phyloP scores from a whole-genome alignment of 2,113 vertebrate species.

The Odocoileus virginianus region DNA sequence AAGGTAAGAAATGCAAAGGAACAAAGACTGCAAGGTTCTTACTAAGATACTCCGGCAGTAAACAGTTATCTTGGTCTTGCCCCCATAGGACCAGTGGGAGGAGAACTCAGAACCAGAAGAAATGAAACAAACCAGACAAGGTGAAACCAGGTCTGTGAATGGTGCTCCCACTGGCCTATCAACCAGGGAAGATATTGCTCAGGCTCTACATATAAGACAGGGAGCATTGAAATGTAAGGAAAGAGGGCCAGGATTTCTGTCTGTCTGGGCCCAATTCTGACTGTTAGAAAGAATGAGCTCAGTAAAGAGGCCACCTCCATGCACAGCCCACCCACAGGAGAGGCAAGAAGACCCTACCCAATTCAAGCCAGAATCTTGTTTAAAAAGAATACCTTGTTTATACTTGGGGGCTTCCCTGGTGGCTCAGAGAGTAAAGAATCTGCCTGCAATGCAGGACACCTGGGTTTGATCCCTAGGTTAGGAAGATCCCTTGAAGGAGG shows the following conservation, averaged over 20 bases:
- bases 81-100: neutral
- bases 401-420: neutral
- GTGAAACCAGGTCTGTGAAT: neutral
- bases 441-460: neutral
- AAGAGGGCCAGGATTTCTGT: neutral
- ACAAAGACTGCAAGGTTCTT: neutral
- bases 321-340: neutral
- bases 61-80: neutral
- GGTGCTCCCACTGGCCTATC: neutral
- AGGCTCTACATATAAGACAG: neutral
- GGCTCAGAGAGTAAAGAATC: neutral
- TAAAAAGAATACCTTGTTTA: neutral
- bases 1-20: neutral
- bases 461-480: neutral
- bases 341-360: neutral
- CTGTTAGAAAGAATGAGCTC: neutral
- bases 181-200: neutral
- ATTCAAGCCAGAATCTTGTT: neutral
- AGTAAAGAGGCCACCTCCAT: neutral
- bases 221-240: neutral
- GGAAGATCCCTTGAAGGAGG: neutral
- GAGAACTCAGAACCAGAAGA: neutral
- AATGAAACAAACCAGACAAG: neutral
- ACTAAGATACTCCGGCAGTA: neutral
- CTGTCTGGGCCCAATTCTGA: fast-evolving